A percentile compares a stretch with the other conserved stretches of the same genome.
Conservation (phyloP, 2,888 invertebrate genomes). For the Aporophyla lueneburgensis region DNA sequence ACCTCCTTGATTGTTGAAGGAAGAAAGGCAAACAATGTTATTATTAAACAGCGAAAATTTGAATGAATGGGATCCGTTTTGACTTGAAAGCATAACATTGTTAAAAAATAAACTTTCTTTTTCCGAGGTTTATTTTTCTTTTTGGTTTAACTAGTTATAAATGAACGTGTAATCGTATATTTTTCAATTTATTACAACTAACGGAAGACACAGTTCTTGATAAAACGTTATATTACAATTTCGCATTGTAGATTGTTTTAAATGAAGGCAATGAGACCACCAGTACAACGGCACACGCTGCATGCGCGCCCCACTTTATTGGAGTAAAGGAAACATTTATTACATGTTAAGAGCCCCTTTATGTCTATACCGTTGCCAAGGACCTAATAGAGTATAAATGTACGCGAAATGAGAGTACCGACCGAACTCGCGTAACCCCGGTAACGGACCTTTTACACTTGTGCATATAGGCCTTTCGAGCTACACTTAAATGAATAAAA, state of each 20-base stretch:
- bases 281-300: slow-evolving; percentile 70
- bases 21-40: slow-evolving; percentile 58
- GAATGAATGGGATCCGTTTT: slow-evolving; percentile 48
- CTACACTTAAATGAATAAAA: slow-evolving; percentile 62
- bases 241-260: slow-evolving; percentile 79
- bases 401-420: slow-evolving; percentile 66
- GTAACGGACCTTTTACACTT: slow-evolving; percentile 62
- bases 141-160: slow-evolving; percentile 20
- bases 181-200: slow-evolving; percentile 52
- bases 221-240: slow-evolving; percentile 66
- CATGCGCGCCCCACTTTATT: slow-evolving; percentile 78
- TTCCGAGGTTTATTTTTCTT: slow-evolving; percentile 6
- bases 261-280: slow-evolving; percentile 82
- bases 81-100: slow-evolving; percentile 46
- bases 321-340: slow-evolving; percentile 85
- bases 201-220: slow-evolving; percentile 49
- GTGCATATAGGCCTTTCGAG: slow-evolving; percentile 47
- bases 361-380: slow-evolving; percentile 84
- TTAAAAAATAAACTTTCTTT: slow-evolving; percentile 40
- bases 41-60: slow-evolving; percentile 48
- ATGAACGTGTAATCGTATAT: slow-evolving; percentile 48
- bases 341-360: slow-evolving; percentile 85
- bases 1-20: slow-evolving; percentile 64
- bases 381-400: slow-evolving; percentile 76
- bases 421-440: slow-evolving; percentile 54